Percentiles rank a stretch among this genome's conserved stretches.
phyloP scores from a whole-genome alignment of 2,888 invertebrate genomes.

The Mythimna loreyi region DNA sequence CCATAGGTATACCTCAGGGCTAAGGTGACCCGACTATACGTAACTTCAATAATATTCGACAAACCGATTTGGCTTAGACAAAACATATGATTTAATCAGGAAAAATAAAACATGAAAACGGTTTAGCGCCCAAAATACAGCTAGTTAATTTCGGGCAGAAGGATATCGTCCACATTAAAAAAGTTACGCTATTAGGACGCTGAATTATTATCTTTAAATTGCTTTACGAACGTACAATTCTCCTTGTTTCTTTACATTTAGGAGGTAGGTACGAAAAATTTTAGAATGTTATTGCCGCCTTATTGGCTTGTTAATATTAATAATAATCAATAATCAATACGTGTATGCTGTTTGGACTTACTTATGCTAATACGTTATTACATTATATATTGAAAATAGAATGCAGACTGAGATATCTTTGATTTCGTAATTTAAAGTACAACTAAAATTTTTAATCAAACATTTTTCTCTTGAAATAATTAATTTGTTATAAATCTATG shows the following conservation, averaged over 20 bases:
- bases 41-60: background rate
- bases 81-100: background rate
- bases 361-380: slow-evolving; percentile 40
- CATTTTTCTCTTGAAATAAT: slow-evolving; percentile 53
- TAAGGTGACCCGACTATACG: no score
- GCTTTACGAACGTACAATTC: background rate
- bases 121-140: no score
- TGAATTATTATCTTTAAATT: slow-evolving; percentile 1
- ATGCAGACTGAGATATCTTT: slow-evolving; percentile 53
- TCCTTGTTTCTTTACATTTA: slow-evolving; percentile 28
- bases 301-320: slow-evolving; percentile 9
- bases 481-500: slow-evolving; percentile 59
- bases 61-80: background rate
- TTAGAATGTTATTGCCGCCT: background rate
- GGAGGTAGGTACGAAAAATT: slow-evolving; percentile 26
- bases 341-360: slow-evolving; percentile 39
- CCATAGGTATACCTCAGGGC: no score
- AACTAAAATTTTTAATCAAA: slow-evolving; percentile 54
- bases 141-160: no score
- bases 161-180: background rate
- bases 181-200: slow-evolving; percentile 11
- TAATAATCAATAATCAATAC: slow-evolving; percentile 17
- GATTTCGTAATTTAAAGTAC: slow-evolving; percentile 45
- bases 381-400: slow-evolving; percentile 55
- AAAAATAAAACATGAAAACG: background rate